Evolutionary conservation across 2,888 invertebrate genomes (phyloP).

Genomic region (Watsonalla binaria): DNA sequence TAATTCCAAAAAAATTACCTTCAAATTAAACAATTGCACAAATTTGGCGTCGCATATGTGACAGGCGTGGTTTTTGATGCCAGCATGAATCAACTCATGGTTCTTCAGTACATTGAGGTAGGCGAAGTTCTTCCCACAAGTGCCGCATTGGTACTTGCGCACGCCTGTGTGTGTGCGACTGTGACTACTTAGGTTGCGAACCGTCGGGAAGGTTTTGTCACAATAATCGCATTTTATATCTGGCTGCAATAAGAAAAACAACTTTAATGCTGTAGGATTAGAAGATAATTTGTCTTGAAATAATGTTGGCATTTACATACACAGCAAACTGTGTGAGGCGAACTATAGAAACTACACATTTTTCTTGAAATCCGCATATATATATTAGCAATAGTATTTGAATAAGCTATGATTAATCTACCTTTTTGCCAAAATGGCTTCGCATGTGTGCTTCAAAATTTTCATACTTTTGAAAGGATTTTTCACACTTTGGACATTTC

Average conservation of each 20-base stretch:
- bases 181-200: slow-evolving; percentile 80
- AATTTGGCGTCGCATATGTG: slow-evolving; percentile 82
- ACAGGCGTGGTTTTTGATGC: slow-evolving; percentile 83
- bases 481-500: slow-evolving; percentile 71
- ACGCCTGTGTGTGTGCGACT: slow-evolving; percentile 78
- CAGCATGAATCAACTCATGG: slow-evolving; percentile 84
- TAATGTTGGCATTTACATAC: too few species aligned
- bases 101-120: slow-evolving; percentile 83
- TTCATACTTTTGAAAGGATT: slow-evolving; percentile 70
- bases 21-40: slow-evolving; percentile 65
- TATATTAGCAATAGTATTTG: too few species aligned
- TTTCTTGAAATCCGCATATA: too few species aligned
- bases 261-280: neutral
- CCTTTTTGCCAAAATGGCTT: slow-evolving; percentile 74
- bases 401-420: too few species aligned
- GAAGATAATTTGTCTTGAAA: neutral
- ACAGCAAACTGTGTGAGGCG: too few species aligned
- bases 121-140: slow-evolving; percentile 81
- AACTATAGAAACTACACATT: too few species aligned
- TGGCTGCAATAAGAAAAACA: slow-evolving; percentile 45
- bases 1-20: slow-evolving; percentile 37
- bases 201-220: slow-evolving; percentile 71
- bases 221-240: slow-evolving; percentile 70
- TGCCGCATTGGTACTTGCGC: slow-evolving; percentile 79
- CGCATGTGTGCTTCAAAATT: slow-evolving; percentile 74